These are phyloP conservation scores for Falco novaeseelandiae DNA, from an alignment of 2,797 vertebrate genomes.

Conservation along the genomic window DNA sequence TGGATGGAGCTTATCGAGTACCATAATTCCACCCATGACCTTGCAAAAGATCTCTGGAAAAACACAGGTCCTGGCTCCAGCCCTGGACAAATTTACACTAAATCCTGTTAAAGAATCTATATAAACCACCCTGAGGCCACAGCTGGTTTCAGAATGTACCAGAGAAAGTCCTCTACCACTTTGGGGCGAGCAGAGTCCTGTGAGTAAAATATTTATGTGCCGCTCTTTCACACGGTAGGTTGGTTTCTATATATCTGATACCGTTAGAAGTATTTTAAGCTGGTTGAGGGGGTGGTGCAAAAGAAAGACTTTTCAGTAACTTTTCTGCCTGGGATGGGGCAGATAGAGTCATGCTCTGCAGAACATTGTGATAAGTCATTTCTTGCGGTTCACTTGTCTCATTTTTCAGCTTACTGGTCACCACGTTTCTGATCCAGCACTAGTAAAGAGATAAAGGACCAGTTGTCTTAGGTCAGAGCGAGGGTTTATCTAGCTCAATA, in stretches of 20 bases:
- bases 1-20: not conserved
- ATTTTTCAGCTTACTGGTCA: not conserved
- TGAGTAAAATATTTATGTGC: not conserved
- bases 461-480: not conserved
- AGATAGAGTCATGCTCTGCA: not conserved
- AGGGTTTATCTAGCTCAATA: not conserved
- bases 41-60: not conserved
- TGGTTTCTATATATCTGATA: not conserved
- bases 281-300: rapidly evolving
- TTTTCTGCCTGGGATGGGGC: not conserved
- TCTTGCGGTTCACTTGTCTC: not conserved
- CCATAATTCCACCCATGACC: not conserved
- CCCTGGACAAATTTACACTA: not conserved
- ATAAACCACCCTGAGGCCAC: not conserved
- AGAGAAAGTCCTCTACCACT: not conserved
- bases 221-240: not conserved
- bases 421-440: not conserved
- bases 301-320: not conserved
- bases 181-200: not conserved
- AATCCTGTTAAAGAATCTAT: not conserved
- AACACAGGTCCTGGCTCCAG: not conserved
- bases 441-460: not conserved
- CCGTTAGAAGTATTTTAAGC: not conserved
- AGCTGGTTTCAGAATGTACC: not conserved
- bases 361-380: not conserved